Percentiles rank a stretch among this genome's conserved stretches.
Conservation (phyloP, 1,140 invertebrate genomes). For the Eumaeus atala region DNA sequence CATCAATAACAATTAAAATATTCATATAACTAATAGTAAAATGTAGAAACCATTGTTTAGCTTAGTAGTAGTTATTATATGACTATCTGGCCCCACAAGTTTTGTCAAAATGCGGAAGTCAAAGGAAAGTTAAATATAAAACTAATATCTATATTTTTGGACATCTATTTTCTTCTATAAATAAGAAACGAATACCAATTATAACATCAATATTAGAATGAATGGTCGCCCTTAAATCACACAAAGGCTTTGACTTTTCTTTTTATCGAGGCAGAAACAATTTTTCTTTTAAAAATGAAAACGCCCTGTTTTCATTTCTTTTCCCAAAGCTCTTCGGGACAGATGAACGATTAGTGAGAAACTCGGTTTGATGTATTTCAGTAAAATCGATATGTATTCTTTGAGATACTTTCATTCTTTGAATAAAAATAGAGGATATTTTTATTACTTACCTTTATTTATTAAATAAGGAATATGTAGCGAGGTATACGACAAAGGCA, state of each 20-base stretch:
- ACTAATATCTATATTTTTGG: no score
- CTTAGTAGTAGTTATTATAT: no score
- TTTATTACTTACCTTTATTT: no score
- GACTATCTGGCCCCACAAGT: no score
- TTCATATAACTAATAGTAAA: no score
- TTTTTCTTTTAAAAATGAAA: no score
- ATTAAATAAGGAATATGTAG: no score
- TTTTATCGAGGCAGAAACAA: conserved; percentile 3
- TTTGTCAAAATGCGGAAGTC: no score
- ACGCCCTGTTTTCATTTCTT: conserved; percentile 7
- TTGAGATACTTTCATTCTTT: background rate
- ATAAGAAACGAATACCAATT: background rate
- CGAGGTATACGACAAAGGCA: no score
- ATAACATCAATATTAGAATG: conserved; percentile 4
- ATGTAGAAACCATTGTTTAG: no score
- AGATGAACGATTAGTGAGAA: conserved; percentile 5
- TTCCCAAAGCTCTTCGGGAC: conserved; percentile 6
- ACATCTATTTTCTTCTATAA: background rate
- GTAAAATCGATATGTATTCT: conserved; percentile 3
- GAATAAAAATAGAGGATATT: background rate
- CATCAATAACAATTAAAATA: no score
- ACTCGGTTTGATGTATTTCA: conserved; percentile 6
- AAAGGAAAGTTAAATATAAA: no score
- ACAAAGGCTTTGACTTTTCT: background rate
- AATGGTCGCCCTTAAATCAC: background rate